Evolutionary conservation across 2,113 vertebrate species (phyloP).

Genomic region (Oceanodroma tethys): DNA sequence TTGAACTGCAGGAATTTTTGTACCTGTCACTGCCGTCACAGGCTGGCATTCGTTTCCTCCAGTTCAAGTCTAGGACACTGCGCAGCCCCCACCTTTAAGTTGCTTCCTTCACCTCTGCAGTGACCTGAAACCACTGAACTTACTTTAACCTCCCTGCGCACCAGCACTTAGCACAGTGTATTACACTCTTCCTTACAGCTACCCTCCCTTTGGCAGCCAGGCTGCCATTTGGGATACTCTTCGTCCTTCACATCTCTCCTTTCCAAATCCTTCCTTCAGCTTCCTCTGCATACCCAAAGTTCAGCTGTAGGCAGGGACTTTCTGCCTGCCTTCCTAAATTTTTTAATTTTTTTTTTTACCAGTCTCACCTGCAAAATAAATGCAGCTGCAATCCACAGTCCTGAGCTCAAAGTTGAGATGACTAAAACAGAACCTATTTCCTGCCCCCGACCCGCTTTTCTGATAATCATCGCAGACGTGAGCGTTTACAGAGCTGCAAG

Average conservation of each 20-base stretch:
- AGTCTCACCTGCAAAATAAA: neutral
- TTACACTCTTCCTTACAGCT: neutral
- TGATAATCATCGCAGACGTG: accelerated
- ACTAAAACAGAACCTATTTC: neutral
- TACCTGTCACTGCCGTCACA: neutral
- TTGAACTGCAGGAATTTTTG: neutral
- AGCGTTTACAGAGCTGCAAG: accelerated
- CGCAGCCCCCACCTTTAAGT: neutral
- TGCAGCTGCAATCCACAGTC: neutral
- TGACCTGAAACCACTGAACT: neutral
- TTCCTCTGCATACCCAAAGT: neutral
- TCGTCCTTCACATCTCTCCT: neutral
- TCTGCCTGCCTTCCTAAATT: neutral
- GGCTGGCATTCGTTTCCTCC: neutral
- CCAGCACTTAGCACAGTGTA: neutral
- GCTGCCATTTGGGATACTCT: accelerated
- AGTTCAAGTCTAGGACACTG: no score
- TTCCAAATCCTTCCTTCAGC: neutral
- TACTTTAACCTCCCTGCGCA: neutral
- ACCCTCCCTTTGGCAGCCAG: accelerated
- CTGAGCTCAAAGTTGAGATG: neutral
- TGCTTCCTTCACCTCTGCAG: neutral
- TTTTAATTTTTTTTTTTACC: neutral
- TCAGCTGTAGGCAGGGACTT: neutral
- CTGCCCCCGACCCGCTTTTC: neutral